Base-by-base conservation (phyloP, 2,888 invertebrate genomes). In the Mactromeris polynyma region DNA sequence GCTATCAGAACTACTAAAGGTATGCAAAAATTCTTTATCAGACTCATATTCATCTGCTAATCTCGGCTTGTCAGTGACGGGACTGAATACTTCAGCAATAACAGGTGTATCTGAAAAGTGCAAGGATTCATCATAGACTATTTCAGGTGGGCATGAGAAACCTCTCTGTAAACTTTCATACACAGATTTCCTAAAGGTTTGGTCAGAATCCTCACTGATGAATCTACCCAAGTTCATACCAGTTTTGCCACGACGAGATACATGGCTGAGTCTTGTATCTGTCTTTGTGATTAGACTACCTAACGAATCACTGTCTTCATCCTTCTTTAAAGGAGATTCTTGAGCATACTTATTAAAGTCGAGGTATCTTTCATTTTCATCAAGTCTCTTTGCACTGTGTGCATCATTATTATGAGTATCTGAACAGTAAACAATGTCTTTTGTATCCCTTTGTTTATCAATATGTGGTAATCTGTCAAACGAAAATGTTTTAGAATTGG, bases 21-120 rank as follows among this genome's bases (percentile, higher is more conserved):
- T 19, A 3, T 46, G 11, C 31, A 14, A 7, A 36, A 26, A 33
- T 7, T 7, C 38, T 54, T 33, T 26, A 21, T n/a, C 46, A 17
- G 73, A 51, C 11, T 36, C 36, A 21, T 78, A 36, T 54, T 54
- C 83, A 21, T 84, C 80, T 2, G 80, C 33, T 19, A 84, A n/a
- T 17, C 38, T 73, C 11, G 79, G 36, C 21, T 89, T 77, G 38
- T 85, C 85, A 9, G 46, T 9, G 6, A 85, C 38, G 31, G 88
- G 88, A 51, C 85, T 83, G 42, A 83, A 89, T 21, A 82, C 81
- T 64, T 89, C 88, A 51, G 88, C 88, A 64, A 89, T 85, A 46
- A 85, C 85, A 40, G 79, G 54, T 40, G 84, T 84, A 21, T 82
- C 82, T 46, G 31, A 31, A 58, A 86, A 7, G 7, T 54, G 40